Percentiles rank a stretch among this genome's conserved stretches.
These are phyloP conservation scores for Batillaria attramentaria DNA, from an alignment of 1,140 invertebrate species.

Conservation along the genomic window DNA sequence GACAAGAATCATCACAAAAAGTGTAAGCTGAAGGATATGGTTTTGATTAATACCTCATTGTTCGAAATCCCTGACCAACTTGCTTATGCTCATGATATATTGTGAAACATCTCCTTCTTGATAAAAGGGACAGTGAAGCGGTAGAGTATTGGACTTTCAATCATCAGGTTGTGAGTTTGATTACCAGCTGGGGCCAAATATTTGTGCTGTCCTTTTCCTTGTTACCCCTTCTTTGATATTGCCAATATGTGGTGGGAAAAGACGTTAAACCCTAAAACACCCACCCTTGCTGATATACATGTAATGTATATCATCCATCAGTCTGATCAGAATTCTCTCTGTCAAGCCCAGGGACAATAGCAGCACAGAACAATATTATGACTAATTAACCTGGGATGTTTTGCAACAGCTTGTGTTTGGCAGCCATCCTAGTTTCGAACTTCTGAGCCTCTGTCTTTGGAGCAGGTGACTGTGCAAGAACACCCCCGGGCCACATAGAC, in stretches of 20 bases:
- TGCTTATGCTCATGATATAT: not conserved
- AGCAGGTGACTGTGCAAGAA: slow-evolving; percentile 75
- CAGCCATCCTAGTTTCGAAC: slow-evolving; percentile 73
- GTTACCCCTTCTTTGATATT: no score
- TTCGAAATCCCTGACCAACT: not conserved
- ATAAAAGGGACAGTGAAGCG: no score
- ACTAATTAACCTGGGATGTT: slow-evolving; percentile 68
- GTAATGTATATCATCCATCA: not conserved
- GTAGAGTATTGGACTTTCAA: no score
- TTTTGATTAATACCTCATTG: not conserved
- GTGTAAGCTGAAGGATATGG: not conserved
- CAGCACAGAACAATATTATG: not conserved
- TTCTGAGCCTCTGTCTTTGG: slow-evolving; percentile 81
- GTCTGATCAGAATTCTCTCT: not conserved
- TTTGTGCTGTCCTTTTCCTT: no score
- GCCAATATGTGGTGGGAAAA: no score
- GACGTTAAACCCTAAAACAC: no score
- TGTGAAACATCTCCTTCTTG: no score
- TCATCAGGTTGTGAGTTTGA: no score
- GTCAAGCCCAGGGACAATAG: no score
- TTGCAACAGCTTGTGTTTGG: slow-evolving; percentile 69
- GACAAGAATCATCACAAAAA: no score
- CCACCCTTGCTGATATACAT: not conserved
- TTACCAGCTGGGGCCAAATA: no score
- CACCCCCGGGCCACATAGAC: slow-evolving; percentile 90